Evolutionary conservation across 2,888 invertebrate species (phyloP), one percentile per base, ranked within the genome.

Genomic region (Sericinus montela): DNA sequence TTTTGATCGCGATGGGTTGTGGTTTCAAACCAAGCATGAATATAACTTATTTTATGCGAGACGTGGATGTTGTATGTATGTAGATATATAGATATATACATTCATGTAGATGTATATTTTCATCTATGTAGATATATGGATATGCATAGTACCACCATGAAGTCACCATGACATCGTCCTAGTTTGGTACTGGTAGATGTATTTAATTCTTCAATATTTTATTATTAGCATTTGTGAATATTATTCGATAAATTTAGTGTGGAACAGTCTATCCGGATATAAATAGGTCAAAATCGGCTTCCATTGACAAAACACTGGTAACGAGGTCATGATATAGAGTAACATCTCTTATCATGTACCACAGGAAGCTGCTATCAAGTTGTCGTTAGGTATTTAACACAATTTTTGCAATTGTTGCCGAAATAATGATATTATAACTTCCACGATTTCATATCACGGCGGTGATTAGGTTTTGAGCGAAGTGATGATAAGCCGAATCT

Each of bases 381-480:
- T 83, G 83, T 81, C 84, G 85, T 77, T 83, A 74, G 76, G 77
- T 79, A 80, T 69, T 69, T 79, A 84, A 80, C 76, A 83, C 69
- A 82, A 81, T 87, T 87, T 87, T 87, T 87, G 88, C 88, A 87
- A 87, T 83, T 71, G 73, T 87, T 87, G 87, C 87, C 88, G 87
- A 88, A 87, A 86, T 85, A 79, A 79, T 76, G 71, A 66, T 69
- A 60, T 58, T 48, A 48, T 60, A 65, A 82, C 82, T 76, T 75
- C 80, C 79, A 82, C 80, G 72, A 66, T 67, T 60, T 63, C 51
- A 52, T 74, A 71, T 73, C 71, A 63, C 39, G 35, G 35, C 54
- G 45, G 46, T 38, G 36, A 39, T 13, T 30, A 49, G 9, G 15
- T 34, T 41, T 37, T 44, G 14, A 8, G 23, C 25, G 30, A 36